Evolutionary conservation across 92 coral and sea anemone genomes (phyloP).

Genomic region (Umimayanthus kanabou): DNA sequence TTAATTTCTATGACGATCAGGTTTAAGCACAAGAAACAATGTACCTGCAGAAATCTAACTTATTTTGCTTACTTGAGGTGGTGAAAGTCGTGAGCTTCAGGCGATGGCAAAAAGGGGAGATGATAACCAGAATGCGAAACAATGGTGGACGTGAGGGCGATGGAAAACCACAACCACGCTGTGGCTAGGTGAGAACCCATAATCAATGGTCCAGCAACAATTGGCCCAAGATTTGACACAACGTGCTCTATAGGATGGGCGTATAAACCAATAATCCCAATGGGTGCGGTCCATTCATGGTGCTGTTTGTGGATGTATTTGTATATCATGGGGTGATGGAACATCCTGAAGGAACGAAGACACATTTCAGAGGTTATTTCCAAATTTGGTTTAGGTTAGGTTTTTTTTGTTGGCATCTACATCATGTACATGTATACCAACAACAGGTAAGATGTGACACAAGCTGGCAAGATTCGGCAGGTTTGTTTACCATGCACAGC

Average conservation of each 20-base stretch:
- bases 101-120: constrained; percentile 93
- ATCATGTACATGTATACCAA: too few species aligned
- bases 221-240: constrained; percentile 78
- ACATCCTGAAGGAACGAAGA: constrained; percentile 55
- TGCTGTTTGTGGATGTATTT: constrained; percentile 87
- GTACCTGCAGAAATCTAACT: too few species aligned
- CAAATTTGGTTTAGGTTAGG: not conserved
- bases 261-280: constrained; percentile 81
- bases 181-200: constrained; percentile 99
- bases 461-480: too few species aligned
- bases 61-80: constrained; percentile 85
- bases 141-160: constrained; percentile 82
- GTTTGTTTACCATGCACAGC: too few species aligned
- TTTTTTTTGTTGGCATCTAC: too few species aligned
- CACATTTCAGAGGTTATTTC: not conserved
- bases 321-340: constrained; percentile 94
- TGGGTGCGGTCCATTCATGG: constrained; percentile 99
- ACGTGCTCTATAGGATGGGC: constrained; percentile 94
- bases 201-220: constrained; percentile 81
- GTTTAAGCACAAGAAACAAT: too few species aligned
- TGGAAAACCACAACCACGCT: constrained; percentile 88
- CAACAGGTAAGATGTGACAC: too few species aligned
- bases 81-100: constrained; percentile 99
- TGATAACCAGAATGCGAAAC: constrained; percentile 97
- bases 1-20: too few species aligned